A percentile compares a stretch with the other conserved stretches of the same genome.
Evolutionary conservation across 2,797 vertebrate species (phyloP).

Genomic region (Erethizon dorsatum): DNA sequence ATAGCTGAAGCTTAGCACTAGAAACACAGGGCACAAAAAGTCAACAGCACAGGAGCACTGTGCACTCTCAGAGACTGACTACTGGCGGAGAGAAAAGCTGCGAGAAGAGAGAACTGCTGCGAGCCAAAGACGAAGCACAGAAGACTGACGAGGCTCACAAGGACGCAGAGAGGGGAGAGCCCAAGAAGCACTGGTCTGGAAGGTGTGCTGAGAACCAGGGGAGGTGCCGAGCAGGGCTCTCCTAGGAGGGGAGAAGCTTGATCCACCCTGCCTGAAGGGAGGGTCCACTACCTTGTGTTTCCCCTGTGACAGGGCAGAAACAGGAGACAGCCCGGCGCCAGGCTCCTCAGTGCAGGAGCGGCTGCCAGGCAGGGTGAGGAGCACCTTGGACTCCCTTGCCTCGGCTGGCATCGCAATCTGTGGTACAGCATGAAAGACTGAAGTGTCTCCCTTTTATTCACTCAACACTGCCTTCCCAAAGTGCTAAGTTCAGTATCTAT

Average conservation of each 20-base stretch:
- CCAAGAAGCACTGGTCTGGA: not conserved
- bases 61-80: not conserved
- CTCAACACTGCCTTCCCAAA: not conserved
- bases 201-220: not conserved
- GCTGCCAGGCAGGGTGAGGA: not conserved
- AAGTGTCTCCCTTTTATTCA: not conserved
- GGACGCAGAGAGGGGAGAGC: not conserved
- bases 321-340: not conserved
- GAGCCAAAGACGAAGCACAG: not conserved
- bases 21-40: not conserved
- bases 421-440: not conserved
- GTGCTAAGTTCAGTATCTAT: not conserved
- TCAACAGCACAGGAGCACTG: not conserved
- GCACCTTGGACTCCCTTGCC: not conserved
- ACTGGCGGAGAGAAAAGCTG: not conserved
- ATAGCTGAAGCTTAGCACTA: not conserved
- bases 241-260: not conserved
- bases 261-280: not conserved
- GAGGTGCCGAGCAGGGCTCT: not conserved
- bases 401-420: not conserved
- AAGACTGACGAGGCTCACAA: not conserved
- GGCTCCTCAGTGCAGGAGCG: not conserved
- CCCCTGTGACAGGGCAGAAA: not conserved
- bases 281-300: not conserved
- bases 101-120: not conserved